Conservation (phyloP, 2,113 vertebrate species). For the Xiphophorus couchianus region DNA sequence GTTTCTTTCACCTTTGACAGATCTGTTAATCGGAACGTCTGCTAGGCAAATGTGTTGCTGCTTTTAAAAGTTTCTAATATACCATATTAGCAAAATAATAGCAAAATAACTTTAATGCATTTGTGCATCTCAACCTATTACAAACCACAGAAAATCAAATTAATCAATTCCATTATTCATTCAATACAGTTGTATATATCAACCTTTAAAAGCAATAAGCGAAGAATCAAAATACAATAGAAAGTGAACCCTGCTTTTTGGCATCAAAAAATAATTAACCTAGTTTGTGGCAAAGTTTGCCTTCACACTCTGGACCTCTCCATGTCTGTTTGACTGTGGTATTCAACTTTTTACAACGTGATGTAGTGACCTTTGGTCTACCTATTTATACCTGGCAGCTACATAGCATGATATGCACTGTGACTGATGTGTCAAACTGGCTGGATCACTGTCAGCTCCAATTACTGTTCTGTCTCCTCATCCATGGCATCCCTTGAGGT, state of each 20-base stretch:
- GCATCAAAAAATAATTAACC: neutral
- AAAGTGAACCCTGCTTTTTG: neutral
- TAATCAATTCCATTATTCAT: neutral
- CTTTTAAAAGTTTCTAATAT: conserved; percentile 11
- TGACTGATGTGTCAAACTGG: conserved; percentile 38
- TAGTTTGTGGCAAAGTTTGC: neutral
- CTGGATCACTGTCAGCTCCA: conserved; percentile 27
- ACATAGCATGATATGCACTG: conserved; percentile 27
- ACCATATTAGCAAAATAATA: neutral
- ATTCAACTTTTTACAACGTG: conserved; percentile 9
- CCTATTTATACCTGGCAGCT: conserved; percentile 33
- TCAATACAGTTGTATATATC: neutral
- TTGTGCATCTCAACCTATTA: neutral
- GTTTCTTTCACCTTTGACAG: conserved; percentile 59
- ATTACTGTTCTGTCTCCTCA: conserved; percentile 25
- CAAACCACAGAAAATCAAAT: neutral
- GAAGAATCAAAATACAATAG: no score
- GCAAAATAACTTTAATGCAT: neutral
- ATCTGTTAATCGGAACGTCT: conserved; percentile 28
- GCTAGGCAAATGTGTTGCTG: conserved; percentile 13
- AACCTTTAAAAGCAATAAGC: neutral
- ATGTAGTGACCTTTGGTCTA: conserved; percentile 40
- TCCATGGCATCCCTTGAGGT: conserved; percentile 38
- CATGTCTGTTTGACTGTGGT: neutral
- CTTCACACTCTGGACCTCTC: conserved; percentile 1